phyloP scores from a whole-genome alignment of 2,888 invertebrate genomes.

The Sesia apiformis region DNA sequence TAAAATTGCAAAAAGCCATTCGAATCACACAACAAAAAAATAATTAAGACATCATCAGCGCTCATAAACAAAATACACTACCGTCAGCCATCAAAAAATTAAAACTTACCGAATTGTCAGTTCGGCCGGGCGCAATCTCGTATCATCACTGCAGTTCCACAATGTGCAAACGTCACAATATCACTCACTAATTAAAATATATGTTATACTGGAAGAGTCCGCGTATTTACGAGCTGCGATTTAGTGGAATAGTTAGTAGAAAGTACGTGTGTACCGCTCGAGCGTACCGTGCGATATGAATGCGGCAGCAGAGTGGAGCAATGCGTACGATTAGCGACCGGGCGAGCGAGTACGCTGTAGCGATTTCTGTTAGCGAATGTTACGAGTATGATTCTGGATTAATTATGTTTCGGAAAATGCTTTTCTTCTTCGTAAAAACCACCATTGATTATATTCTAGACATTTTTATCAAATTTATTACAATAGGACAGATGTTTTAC shows the following conservation, averaged over 20 bases:
- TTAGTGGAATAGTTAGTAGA: background rate
- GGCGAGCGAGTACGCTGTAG: background rate
- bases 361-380: too few relatives aligned
- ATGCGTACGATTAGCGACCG: background rate
- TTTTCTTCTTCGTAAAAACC: too few relatives aligned
- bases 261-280: conserved; percentile 13
- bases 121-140: conserved; percentile 3
- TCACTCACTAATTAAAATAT: conserved; percentile 31
- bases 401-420: too few relatives aligned
- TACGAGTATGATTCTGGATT: too few relatives aligned
- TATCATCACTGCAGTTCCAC: conserved; percentile 30
- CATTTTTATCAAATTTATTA: too few relatives aligned
- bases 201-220: conserved; percentile 10
- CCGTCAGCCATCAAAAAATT: background rate
- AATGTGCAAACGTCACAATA: conserved; percentile 24
- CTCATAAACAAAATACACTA: too few relatives aligned
- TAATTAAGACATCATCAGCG: too few relatives aligned
- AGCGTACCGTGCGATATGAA: conserved; percentile 26
- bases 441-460: too few relatives aligned
- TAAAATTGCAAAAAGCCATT: too few relatives aligned
- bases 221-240: conserved; percentile 16
- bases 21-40: too few relatives aligned
- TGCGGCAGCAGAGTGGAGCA: background rate
- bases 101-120: conserved; percentile 22
- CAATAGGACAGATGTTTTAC: too few relatives aligned